Evolutionary conservation across 1,140 invertebrate species (phyloP).

Genomic region (Dreissena rostriformis): DNA sequence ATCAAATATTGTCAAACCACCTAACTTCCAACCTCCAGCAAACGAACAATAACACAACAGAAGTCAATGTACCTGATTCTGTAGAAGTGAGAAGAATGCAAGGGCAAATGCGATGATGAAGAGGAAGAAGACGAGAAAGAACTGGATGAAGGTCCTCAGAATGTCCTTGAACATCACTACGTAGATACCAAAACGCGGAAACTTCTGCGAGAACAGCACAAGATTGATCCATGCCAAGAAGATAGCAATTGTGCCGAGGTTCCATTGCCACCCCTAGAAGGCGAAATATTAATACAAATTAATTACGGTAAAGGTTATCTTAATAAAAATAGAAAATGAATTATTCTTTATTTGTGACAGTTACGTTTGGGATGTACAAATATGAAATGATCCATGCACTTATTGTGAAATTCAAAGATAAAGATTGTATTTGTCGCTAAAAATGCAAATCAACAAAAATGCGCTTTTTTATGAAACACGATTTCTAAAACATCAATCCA

Average conservation of each 20-base stretch:
- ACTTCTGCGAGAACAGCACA: slow-evolving; percentile 80
- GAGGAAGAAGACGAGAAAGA: slow-evolving; percentile 82
- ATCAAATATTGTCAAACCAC: too few relatives aligned
- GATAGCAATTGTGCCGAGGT: slow-evolving; percentile 80
- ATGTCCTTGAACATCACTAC: slow-evolving; percentile 84
- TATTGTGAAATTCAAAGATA: too few relatives aligned
- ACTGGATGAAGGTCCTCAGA: slow-evolving; percentile 81
- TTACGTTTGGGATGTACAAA: too few relatives aligned
- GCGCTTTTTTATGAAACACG: too few relatives aligned
- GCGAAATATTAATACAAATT: too few relatives aligned
- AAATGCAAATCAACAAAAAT: too few relatives aligned
- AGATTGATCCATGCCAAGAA: slow-evolving; percentile 83
- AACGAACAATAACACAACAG: slow-evolving; percentile 1
- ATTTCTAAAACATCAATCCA: too few relatives aligned
- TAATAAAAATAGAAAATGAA: too few relatives aligned
- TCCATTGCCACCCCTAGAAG: slow-evolving; percentile 82
- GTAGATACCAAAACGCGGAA: slow-evolving; percentile 83
- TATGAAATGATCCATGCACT: too few relatives aligned
- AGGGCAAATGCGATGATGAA: slow-evolving; percentile 83
- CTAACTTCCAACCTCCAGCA: not conserved
- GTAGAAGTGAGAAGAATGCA: slow-evolving; percentile 80
- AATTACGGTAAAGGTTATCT: too few relatives aligned
- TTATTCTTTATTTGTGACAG: too few relatives aligned
- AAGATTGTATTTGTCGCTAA: too few relatives aligned
- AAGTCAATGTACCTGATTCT: slow-evolving; percentile 78